These are phyloP conservation scores for Strigops habroptila DNA, from an alignment of 2,113 vertebrate species.

Conservation along the genomic window DNA sequence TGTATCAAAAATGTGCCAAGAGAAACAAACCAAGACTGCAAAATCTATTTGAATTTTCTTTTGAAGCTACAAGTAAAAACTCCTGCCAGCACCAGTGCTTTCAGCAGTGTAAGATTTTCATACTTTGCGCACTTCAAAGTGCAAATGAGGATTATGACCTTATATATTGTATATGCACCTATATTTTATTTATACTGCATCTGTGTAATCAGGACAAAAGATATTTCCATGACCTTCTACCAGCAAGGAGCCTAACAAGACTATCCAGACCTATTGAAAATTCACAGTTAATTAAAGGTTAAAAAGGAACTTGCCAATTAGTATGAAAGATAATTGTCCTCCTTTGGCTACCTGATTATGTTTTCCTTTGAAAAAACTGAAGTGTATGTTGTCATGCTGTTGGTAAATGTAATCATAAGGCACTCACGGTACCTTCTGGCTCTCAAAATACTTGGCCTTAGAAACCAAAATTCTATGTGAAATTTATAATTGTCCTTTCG, in stretches of 20 bases:
- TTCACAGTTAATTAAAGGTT: slow-evolving; percentile 78
- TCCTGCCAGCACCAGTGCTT: slow-evolving; percentile 31
- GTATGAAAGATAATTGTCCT: slow-evolving; percentile 71
- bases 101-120: slow-evolving; percentile 41
- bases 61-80: slow-evolving; percentile 59
- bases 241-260: slow-evolving; percentile 61
- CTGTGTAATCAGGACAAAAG: slow-evolving; percentile 45
- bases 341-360: slow-evolving; percentile 69
- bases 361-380: slow-evolving; percentile 59
- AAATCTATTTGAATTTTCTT: slow-evolving; percentile 63
- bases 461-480: slow-evolving; percentile 23
- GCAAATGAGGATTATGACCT: slow-evolving; percentile 41
- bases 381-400: slow-evolving; percentile 50
- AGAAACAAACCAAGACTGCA: slow-evolving; percentile 61
- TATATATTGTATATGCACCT: slow-evolving; percentile 23
- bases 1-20: slow-evolving; percentile 66
- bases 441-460: slow-evolving; percentile 42
- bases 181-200: slow-evolving; percentile 67
- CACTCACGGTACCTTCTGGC: not conserved
- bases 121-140: slow-evolving; percentile 38
- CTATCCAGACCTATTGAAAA: slow-evolving; percentile 64
- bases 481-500: not conserved
- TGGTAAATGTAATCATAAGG: slow-evolving; percentile 53
- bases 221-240: slow-evolving; percentile 66
- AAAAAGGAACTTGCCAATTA: slow-evolving; percentile 75